Evolutionary conservation across 1,140 invertebrate genomes (phyloP).

Genomic region (Hirudo medicinalis): DNA sequence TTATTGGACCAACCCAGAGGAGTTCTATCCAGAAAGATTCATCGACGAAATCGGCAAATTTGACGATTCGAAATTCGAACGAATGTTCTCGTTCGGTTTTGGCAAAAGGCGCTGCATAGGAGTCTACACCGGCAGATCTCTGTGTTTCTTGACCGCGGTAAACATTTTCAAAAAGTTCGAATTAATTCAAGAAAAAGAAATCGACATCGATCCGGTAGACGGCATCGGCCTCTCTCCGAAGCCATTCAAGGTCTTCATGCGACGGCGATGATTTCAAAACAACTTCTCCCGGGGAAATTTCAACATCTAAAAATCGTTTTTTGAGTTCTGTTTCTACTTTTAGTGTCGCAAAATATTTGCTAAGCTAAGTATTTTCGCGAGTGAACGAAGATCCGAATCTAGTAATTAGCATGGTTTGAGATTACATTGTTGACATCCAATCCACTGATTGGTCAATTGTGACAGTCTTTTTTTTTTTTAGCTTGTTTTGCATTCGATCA

Average conservation of each 20-base stretch:
- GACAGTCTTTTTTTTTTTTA: too few relatives aligned
- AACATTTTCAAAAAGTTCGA: not conserved
- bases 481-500: too few relatives aligned
- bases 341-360: too few relatives aligned
- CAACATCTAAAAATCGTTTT: too few relatives aligned
- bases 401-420: too few relatives aligned
- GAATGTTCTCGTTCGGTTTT: slow-evolving; percentile 26
- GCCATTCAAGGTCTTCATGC: not conserved
- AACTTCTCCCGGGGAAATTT: too few relatives aligned
- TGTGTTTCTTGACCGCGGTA: slow-evolving; percentile 8
- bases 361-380: too few relatives aligned
- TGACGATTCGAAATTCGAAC: slow-evolving; percentile 24
- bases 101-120: slow-evolving; percentile 19
- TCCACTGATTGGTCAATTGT: too few relatives aligned
- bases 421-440: too few relatives aligned
- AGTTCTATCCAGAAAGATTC: slow-evolving; percentile 25
- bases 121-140: not conserved
- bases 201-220: slow-evolving; percentile 3
- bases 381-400: too few relatives aligned
- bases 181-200: not conserved
- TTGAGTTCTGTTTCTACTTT: too few relatives aligned
- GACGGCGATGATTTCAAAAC: not conserved
- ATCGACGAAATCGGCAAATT: slow-evolving; percentile 19
- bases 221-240: slow-evolving; percentile 11
- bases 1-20: slow-evolving; percentile 23